Percentiles rank a stretch among this genome's conserved stretches.
Conservation (phyloP, 2,113 vertebrate genomes). For the Pangasianodon hypophthalmus region DNA sequence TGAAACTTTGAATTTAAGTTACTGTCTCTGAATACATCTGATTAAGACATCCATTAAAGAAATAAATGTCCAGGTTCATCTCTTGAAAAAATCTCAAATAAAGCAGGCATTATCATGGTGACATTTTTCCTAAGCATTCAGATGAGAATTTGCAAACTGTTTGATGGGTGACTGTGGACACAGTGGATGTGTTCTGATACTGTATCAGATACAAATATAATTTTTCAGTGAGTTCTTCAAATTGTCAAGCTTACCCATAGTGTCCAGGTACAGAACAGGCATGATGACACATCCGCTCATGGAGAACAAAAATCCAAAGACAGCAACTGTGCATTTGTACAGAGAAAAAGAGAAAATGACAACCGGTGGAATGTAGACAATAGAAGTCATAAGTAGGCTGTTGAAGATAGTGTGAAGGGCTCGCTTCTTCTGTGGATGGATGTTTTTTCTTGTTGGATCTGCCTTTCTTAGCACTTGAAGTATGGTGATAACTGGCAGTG, state of each 20-base stretch:
- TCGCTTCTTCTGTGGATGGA: slow-evolving; percentile 46
- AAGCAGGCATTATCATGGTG: not conserved
- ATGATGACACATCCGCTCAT: slow-evolving; percentile 31
- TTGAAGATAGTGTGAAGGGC: slow-evolving; percentile 26
- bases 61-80: not conserved
- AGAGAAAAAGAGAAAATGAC: slow-evolving; percentile 5
- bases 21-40: not conserved
- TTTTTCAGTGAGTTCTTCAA: not conserved
- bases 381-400: slow-evolving; percentile 27
- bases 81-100: not conserved
- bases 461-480: slow-evolving; percentile 15
- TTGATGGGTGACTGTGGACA: not conserved
- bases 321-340: not conserved
- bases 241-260: slow-evolving; percentile 1
- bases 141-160: not conserved
- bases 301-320: not conserved
- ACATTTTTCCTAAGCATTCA: not conserved
- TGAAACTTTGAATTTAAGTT: no score
- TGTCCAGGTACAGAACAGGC: slow-evolving; percentile 38
- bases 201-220: not conserved
- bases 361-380: slow-evolving; percentile 29
- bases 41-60: not conserved
- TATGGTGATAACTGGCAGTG: slow-evolving; percentile 24
- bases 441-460: not conserved
- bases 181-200: not conserved